Percentiles rank a stretch among this genome's conserved stretches.
Evolutionary conservation across 2,113 vertebrate species (phyloP).

Genomic region (Porphyrio hochstetteri): DNA sequence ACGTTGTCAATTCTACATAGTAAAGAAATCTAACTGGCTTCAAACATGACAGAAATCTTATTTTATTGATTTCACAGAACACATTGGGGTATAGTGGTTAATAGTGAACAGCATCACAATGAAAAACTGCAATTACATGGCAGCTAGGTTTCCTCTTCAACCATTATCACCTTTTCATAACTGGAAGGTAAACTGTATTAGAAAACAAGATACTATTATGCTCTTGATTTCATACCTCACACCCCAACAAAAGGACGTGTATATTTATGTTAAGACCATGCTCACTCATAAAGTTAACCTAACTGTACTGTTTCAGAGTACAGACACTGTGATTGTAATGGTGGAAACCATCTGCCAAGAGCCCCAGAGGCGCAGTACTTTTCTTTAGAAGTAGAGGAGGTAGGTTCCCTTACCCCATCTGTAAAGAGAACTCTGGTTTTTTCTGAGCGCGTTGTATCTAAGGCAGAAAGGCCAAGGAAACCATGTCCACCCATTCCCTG

Average conservation of each 20-base stretch:
- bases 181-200: not conserved
- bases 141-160: not conserved
- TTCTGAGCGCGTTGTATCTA: not conserved
- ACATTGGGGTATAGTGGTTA: not conserved
- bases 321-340: not conserved
- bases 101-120: not conserved
- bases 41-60: not conserved
- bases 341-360: not conserved
- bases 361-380: not conserved
- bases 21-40: not conserved
- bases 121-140: not conserved
- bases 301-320: not conserved
- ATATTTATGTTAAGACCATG: not conserved
- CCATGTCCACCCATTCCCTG: not conserved
- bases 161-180: not conserved
- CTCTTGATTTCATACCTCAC: not conserved
- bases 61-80: not conserved
- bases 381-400: not conserved
- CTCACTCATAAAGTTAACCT: not conserved
- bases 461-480: not conserved
- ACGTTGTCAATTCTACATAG: not conserved
- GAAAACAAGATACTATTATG: not conserved
- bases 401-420: not conserved
- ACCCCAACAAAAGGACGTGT: not conserved
- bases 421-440: not conserved